Evolutionary conservation across 2,113 vertebrate genomes (phyloP).

Genomic region (Balaeniceps rex): DNA sequence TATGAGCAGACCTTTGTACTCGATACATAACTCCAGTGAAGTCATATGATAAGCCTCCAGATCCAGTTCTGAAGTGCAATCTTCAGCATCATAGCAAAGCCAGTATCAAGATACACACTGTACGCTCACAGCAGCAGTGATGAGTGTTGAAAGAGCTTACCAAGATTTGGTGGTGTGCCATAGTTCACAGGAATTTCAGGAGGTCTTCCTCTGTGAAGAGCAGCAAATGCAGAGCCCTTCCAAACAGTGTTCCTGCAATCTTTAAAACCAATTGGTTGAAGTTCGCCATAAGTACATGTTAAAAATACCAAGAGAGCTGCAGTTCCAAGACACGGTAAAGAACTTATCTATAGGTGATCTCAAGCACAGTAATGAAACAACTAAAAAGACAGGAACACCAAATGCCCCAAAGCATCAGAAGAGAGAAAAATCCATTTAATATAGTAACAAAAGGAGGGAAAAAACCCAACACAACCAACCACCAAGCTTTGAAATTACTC

Average conservation of each 20-base stretch:
- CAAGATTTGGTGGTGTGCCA: constrained; percentile 80
- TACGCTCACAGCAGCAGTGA: background rate
- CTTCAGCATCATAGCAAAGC: background rate
- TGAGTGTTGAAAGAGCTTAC: constrained; percentile 63
- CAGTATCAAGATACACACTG: fast-evolving
- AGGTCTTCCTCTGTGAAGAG: constrained; percentile 94
- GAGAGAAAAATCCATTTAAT: background rate
- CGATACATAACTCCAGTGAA: background rate
- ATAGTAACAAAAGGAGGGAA: background rate
- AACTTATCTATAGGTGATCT: fast-evolving
- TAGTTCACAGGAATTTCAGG: constrained; percentile 90
- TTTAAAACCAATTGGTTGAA: constrained; percentile 64
- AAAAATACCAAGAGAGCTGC: background rate
- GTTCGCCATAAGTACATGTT: background rate
- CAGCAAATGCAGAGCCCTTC: constrained; percentile 91
- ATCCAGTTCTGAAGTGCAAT: background rate
- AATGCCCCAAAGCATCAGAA: background rate
- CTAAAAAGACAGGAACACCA: background rate
- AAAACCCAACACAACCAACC: background rate
- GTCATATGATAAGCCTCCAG: background rate
- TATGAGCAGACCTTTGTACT: background rate
- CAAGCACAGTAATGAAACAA: background rate
- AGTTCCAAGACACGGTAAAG: background rate
- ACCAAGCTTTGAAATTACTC: background rate
- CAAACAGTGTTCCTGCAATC: constrained; percentile 84